These are phyloP conservation scores for Hippocampus comes DNA, from an alignment of 2,113 vertebrate species.

Conservation along the genomic window DNA sequence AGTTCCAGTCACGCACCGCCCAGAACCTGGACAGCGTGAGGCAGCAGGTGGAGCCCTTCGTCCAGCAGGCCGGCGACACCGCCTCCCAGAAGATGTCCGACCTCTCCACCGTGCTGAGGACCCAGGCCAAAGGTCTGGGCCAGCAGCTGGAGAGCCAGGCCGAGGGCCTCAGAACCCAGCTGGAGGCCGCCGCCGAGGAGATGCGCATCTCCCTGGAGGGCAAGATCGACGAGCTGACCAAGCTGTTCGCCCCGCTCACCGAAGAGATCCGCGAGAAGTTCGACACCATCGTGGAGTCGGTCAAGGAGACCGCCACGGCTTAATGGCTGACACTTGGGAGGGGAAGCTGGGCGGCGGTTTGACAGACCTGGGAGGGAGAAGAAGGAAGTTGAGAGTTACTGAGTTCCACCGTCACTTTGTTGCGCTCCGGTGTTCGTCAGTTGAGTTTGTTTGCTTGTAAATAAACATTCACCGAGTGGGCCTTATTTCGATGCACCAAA, in stretches of 20 bases:
- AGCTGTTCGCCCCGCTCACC: slow-evolving; percentile 62
- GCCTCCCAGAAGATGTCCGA: slow-evolving; percentile 57
- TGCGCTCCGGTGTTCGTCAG: slow-evolving; percentile 27
- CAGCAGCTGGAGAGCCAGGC: slow-evolving; percentile 66
- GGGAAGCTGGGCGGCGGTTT: slow-evolving; percentile 23
- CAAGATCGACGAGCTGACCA: slow-evolving; percentile 64
- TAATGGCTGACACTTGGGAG: slow-evolving; percentile 44
- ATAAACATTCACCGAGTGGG: slow-evolving; percentile 18
- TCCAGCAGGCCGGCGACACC: slow-evolving; percentile 52
- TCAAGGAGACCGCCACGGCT: slow-evolving; percentile 50
- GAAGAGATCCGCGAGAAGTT: slow-evolving; percentile 69
- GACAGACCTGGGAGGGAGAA: slow-evolving; percentile 19
- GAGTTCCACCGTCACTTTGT: slow-evolving; percentile 33
- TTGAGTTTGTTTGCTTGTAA: slow-evolving; percentile 17
- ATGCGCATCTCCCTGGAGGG: slow-evolving; percentile 67
- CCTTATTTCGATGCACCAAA: slow-evolving; percentile 23
- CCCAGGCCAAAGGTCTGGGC: slow-evolving; percentile 63
- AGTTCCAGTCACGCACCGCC: slow-evolving; percentile 65
- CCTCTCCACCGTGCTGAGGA: slow-evolving; percentile 59
- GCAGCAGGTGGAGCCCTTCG: slow-evolving; percentile 61
- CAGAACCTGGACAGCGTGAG: slow-evolving; percentile 63
- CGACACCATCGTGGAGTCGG: slow-evolving; percentile 61
- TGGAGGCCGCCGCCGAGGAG: slow-evolving; percentile 64
- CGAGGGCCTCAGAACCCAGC: slow-evolving; percentile 56
- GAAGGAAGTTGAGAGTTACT: slow-evolving; percentile 44